Evolutionary conservation across 2,888 invertebrate species (phyloP), one percentile per base, ranked within the genome.

Genomic region (Agrilus biguttatus): DNA sequence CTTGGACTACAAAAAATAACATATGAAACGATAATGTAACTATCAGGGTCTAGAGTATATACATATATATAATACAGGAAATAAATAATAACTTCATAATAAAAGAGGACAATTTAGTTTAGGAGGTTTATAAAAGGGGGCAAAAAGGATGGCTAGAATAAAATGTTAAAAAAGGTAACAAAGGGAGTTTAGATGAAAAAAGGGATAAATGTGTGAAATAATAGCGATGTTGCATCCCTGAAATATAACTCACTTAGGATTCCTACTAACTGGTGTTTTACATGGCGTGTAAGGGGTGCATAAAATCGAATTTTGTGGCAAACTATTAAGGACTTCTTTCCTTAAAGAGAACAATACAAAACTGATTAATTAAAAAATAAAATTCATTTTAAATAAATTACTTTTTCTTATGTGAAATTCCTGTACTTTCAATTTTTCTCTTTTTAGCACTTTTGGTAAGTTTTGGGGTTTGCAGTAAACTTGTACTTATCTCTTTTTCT

Each of bases 361-460:
- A 12, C 12, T 40, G 6, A 12, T 2, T 28, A 28, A 10, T 10
- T 10, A 28, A 8, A 8, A 13, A 17, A 40, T 23, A 4, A 4
- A 41, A 42, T 46, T 37, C 32, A 43, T 12, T 37, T 44, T 8
- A 23, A 33, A 28, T 33, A 43, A 38, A 34, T 42, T 61, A 83
- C 84, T 78, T 82, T 56, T 78, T 81, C 64, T 81, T 83, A 13
- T 71, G 67, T 55, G 77, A 78, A 55, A 78, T 69, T 32, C 75
- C 75, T 47, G 70, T 71, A 12, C 67, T 57, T 46, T 80, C 80
- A 37, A 67, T 71, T 63, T 80, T 82, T 41, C 82, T 68, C 59
- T 83, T 83, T 46, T 79, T 77, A 1, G 73, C 71, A 8, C 75
- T 75, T 54, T 74, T 72, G 56, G 73, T 76, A 36, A 77, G 58